Evolutionary conservation across 2,888 invertebrate species (phyloP).

Genomic region (Stenotaenia linearis): DNA sequence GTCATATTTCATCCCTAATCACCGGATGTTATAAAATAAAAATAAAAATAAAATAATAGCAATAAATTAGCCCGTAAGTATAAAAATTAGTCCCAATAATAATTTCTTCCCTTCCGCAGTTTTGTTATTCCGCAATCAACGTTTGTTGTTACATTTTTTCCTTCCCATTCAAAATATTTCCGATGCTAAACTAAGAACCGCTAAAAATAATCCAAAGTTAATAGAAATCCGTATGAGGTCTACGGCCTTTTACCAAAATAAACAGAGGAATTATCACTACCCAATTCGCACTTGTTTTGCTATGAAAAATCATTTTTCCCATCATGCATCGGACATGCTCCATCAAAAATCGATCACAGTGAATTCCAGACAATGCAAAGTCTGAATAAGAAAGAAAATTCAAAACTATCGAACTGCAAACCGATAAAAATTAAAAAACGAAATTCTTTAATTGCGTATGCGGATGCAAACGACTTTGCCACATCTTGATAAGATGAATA

Average conservation of each 20-base stretch:
- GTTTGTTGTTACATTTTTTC: background rate
- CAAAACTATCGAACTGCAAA: background rate
- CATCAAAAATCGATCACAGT: background rate
- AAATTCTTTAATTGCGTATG: background rate
- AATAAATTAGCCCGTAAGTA: background rate
- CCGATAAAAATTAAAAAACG: background rate
- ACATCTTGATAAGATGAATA: constrained; percentile 7
- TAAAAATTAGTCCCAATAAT: background rate
- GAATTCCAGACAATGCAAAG: background rate
- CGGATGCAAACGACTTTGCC: background rate
- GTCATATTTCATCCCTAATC: background rate
- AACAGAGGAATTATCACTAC: background rate
- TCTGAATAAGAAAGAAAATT: background rate
- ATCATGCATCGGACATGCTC: background rate
- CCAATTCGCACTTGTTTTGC: background rate
- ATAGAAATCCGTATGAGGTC: background rate
- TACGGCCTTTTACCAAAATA: constrained; percentile 3
- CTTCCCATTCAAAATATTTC: background rate
- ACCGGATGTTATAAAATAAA: background rate
- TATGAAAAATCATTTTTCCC: background rate
- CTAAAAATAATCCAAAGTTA: constrained; percentile 1
- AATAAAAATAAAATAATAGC: background rate
- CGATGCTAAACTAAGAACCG: background rate
- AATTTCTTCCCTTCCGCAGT: background rate
- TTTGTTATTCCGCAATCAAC: background rate